These are phyloP conservation scores for Sycophila sp. DNA, from an alignment of 1,140 invertebrate species.

Conservation along the genomic window DNA sequence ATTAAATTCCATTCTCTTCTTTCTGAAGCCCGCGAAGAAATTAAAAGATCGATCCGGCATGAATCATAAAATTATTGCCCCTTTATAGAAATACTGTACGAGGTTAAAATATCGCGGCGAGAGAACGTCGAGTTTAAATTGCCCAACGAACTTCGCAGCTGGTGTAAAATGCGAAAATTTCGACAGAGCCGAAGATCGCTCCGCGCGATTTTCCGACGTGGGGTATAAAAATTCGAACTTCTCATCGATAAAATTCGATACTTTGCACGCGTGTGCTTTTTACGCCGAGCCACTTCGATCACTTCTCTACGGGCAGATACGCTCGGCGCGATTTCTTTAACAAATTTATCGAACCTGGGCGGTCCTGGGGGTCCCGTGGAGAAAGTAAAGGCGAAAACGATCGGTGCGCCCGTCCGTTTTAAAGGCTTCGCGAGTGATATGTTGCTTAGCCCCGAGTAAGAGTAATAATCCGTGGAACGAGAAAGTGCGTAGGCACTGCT, in stretches of 20 bases:
- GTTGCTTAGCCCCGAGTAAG: background rate
- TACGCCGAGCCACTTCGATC: background rate
- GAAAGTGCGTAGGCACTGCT: constrained; percentile 9
- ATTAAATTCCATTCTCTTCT: background rate
- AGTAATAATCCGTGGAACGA: constrained; percentile 10
- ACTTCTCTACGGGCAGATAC: background rate
- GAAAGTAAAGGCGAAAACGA: background rate
- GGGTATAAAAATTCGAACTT: background rate
- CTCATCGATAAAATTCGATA: constrained; percentile 1
- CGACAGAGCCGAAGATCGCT: background rate
- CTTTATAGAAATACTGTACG: background rate
- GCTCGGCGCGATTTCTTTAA: background rate
- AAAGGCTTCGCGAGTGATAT: background rate
- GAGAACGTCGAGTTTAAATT: background rate
- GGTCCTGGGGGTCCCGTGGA: background rate
- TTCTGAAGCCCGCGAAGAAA: background rate
- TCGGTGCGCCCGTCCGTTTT: background rate
- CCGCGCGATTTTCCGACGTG: background rate
- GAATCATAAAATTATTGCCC: constrained; percentile 11
- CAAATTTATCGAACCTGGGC: constrained; percentile 14
- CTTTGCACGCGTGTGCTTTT: background rate
- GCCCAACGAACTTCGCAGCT: background rate
- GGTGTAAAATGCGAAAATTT: background rate
- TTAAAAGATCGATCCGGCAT: constrained; percentile 8
- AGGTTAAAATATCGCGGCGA: background rate